Percentiles rank a stretch among this genome's conserved stretches.
phyloP scores from a whole-genome alignment of 2,888 invertebrate species.

The Cheiracanthium punctorium region DNA sequence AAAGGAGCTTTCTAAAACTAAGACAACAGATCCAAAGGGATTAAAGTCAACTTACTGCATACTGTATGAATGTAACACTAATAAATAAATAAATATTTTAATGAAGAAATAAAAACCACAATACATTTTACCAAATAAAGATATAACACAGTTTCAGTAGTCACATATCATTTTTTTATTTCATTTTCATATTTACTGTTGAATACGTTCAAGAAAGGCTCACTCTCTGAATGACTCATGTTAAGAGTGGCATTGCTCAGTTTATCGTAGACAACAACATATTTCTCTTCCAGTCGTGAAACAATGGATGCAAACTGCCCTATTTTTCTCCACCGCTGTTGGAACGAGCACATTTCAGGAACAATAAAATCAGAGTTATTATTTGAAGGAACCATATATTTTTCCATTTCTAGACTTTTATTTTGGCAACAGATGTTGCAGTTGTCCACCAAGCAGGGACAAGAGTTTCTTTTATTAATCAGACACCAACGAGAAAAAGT shows the following conservation, averaged over 20 bases:
- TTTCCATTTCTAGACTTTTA: background rate
- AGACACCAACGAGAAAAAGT: background rate
- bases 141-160: too few species aligned
- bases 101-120: too few species aligned
- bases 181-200: background rate
- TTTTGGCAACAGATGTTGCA: conserved; percentile 22
- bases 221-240: conserved; percentile 57
- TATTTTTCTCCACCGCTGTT: conserved; percentile 17
- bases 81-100: too few species aligned
- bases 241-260: background rate
- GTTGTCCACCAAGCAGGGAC: conserved; percentile 42
- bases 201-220: conserved; percentile 26
- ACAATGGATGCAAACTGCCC: conserved; percentile 35
- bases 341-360: background rate
- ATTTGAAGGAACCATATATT: background rate
- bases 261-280: conserved; percentile 25
- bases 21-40: too few species aligned
- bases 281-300: conserved; percentile 38
- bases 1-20: too few species aligned
- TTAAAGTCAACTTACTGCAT: too few species aligned
- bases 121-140: too few species aligned
- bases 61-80: too few species aligned
- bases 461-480: conserved; percentile 40
- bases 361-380: background rate
- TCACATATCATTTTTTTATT: background rate